Conservation (phyloP, 2,113 vertebrate species). For the Ceratotherium simum region DNA sequence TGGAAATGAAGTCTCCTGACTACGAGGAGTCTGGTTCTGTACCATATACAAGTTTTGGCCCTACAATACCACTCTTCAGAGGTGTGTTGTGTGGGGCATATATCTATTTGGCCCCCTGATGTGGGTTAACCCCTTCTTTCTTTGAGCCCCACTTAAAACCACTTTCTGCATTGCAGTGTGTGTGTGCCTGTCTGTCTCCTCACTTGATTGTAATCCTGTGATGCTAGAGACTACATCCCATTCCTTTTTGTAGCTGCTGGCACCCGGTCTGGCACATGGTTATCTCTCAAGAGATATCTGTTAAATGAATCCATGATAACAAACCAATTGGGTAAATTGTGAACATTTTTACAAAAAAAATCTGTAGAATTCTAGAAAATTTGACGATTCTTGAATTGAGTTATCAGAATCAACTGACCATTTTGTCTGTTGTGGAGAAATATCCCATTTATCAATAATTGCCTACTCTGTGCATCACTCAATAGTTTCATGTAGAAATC, state of each 20-base stretch:
- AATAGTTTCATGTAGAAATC: background rate
- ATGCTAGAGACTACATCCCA: accelerated
- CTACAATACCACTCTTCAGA: background rate
- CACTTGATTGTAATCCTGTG: background rate
- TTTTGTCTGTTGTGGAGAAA: background rate
- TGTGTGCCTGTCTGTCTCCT: background rate
- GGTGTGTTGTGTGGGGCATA: background rate
- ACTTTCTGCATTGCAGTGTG: background rate
- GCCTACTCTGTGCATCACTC: background rate
- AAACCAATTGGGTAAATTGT: background rate
- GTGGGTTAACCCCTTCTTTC: background rate
- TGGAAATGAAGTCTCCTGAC: background rate
- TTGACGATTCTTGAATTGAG: background rate
- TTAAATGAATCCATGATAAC: background rate
- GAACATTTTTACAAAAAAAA: background rate
- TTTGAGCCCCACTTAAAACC: background rate
- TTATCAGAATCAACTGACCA: background rate
- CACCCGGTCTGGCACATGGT: background rate
- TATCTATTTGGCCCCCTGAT: background rate
- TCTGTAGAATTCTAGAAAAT: background rate
- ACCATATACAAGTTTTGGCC: background rate
- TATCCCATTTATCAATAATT: background rate
- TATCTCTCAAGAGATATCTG: background rate
- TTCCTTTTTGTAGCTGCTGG: background rate
- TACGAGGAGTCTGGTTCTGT: background rate